Evolutionary conservation across 2,113 vertebrate species (phyloP), one percentile per base, ranked within the genome.

Genomic region (Anguilla japonica): DNA sequence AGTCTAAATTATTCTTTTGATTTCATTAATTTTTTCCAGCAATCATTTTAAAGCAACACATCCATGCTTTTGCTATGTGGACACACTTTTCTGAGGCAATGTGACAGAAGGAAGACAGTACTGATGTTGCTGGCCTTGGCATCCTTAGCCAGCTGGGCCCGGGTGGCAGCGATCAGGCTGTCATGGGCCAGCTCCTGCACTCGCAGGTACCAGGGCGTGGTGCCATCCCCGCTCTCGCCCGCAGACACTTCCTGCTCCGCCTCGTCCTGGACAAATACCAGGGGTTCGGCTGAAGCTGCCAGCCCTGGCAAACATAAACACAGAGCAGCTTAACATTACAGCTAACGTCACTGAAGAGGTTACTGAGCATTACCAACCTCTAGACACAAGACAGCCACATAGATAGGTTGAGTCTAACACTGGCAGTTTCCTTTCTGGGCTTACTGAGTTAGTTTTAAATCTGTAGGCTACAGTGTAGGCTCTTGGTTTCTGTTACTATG

Each of bases 121-220:
- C 97, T 96, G 88, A 95, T 97, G 89, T 88, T 93, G 95, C 91
- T 97, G 92, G 97, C 96, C 94, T 97, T 98, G 89, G 97, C 98
- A 88, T 96, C 98, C 91, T 97, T 97, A 13, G 97, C 98, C 0
- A 99, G 93, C 84, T 99, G 98, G 11, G 98, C 98, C 5, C 98
- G 96, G 40, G 98, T 99, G 91, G 98, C 98, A 63, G 98, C 98
- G 22, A 99, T 99, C 89, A 99, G 95, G 94, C 98, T 99, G 95
- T 99, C 98, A 39, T 99, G 98, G 46, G 98, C 98, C 93, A 99
- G 90, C 91, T 99, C 98, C 88, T 99, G 98, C 22, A 99, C 98
- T 87, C 98, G 95, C 84, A 99, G 95, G 88, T 98, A 99, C 98
- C 98, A 99, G 0, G 98, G 98, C 29, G 97, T 97, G 79, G 95